phyloP scores from a whole-genome alignment of 2,797 vertebrate species.

The Cynodonichthys magdalenae region DNA sequence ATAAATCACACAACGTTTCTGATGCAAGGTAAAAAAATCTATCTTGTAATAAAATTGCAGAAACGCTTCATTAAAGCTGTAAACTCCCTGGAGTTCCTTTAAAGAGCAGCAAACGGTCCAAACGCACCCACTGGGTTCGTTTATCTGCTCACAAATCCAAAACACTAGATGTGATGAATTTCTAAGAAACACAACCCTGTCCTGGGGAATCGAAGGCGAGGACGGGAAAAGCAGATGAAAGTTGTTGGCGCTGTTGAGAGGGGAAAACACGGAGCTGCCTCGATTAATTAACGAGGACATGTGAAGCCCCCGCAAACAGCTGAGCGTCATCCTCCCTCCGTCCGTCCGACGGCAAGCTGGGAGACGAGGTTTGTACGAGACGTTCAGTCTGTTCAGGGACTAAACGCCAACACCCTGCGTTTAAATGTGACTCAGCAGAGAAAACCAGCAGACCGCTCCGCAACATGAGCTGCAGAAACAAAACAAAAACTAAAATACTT shows the following conservation, averaged over 20 bases:
- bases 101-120: too few relatives aligned
- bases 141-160: not conserved
- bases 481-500: not conserved
- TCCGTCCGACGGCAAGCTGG: not conserved
- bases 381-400: constrained; percentile 7
- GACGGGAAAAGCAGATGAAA: constrained; percentile 13
- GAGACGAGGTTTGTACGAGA: not conserved
- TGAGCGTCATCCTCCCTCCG: not conserved
- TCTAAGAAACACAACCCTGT: constrained; percentile 2
- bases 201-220: not conserved
- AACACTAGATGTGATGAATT: not conserved
- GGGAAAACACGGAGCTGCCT: not conserved
- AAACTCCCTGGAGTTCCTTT: too few relatives aligned
- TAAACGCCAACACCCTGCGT: constrained; percentile 44
- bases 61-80: too few relatives aligned
- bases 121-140: not conserved
- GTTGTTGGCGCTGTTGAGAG: not conserved
- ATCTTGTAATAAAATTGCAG: too few relatives aligned
- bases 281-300: constrained; percentile 1
- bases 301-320: not conserved
- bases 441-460: not conserved
- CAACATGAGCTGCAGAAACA: constrained; percentile 2
- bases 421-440: constrained; percentile 38
- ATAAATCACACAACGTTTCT: too few relatives aligned
- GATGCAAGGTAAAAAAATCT: too few relatives aligned